These are phyloP conservation scores for Oasisia sp. DNA, from an alignment of 2,888 invertebrate genomes.

Conservation along the genomic window DNA sequence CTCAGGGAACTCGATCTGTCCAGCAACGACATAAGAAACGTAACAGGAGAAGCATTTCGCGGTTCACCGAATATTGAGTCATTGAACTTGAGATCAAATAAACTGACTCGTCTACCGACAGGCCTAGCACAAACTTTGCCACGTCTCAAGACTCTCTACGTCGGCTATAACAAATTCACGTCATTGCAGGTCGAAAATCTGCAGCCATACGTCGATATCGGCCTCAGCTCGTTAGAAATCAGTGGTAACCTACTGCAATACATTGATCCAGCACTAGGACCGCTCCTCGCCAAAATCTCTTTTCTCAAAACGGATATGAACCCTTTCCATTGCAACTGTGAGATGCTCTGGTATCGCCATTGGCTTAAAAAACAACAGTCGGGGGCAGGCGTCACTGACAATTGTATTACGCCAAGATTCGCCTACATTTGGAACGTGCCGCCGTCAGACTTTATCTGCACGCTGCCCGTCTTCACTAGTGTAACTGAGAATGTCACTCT, in stretches of 20 bases:
- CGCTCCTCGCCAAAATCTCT: slow-evolving; percentile 23
- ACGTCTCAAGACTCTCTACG: slow-evolving; percentile 28
- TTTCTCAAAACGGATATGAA: slow-evolving; percentile 31
- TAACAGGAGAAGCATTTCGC: slow-evolving; percentile 30
- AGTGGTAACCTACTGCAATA: neutral
- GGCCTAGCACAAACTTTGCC: slow-evolving; percentile 26
- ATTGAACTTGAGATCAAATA: slow-evolving; percentile 32
- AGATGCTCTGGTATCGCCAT: slow-evolving; percentile 37
- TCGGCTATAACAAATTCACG: slow-evolving; percentile 34
- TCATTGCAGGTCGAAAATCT: slow-evolving; percentile 20
- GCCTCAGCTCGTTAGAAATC: neutral
- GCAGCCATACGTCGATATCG: neutral
- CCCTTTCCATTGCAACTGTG: slow-evolving; percentile 42
- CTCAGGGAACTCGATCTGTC: slow-evolving; percentile 33
- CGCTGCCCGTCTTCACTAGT: slow-evolving; percentile 29
- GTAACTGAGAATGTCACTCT: slow-evolving; percentile 29
- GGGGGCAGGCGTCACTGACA: neutral
- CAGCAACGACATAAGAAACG: slow-evolving; percentile 27
- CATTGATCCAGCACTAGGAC: slow-evolving; percentile 1
- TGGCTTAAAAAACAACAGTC: slow-evolving; percentile 30
- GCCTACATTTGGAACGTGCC: slow-evolving; percentile 25
- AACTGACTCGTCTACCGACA: slow-evolving; percentile 30
- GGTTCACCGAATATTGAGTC: slow-evolving; percentile 26
- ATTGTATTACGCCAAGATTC: slow-evolving; percentile 24
- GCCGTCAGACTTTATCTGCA: slow-evolving; percentile 32